These are phyloP conservation scores for Carterocephalus palaemon DNA, from an alignment of 2,888 invertebrate genomes.

Conservation along the genomic window DNA sequence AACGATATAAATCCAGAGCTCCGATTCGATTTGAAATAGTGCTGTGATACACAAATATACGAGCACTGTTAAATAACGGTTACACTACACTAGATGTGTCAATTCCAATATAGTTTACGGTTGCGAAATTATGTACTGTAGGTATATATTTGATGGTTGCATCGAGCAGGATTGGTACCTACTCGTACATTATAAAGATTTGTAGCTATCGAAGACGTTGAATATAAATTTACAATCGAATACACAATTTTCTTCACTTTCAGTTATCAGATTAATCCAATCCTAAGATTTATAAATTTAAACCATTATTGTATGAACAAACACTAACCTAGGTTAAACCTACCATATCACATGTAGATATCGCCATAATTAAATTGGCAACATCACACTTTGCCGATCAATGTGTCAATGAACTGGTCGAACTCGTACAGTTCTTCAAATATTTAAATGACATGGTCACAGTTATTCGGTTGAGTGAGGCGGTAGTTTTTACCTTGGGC, in stretches of 20 bases:
- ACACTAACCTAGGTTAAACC: too few relatives aligned
- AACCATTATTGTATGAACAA: too few relatives aligned
- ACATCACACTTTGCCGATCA: too few relatives aligned
- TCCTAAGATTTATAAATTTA: too few relatives aligned
- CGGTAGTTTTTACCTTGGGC: too few relatives aligned
- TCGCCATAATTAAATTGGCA: too few relatives aligned
- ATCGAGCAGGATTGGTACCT: not conserved
- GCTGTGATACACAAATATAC: slow-evolving; percentile 50
- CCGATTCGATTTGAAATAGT: slow-evolving; percentile 50
- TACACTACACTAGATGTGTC: slow-evolving; percentile 45
- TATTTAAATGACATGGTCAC: too few relatives aligned
- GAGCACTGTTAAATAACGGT: slow-evolving; percentile 53
- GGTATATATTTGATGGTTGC: slow-evolving; percentile 14
- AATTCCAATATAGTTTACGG: slow-evolving; percentile 34
- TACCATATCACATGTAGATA: too few relatives aligned
- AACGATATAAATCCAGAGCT: slow-evolving; percentile 45
- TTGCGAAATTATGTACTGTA: slow-evolving; percentile 24
- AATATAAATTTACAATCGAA: not conserved
- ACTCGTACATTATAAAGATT: slow-evolving; percentile 21
- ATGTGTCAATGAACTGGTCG: too few relatives aligned
- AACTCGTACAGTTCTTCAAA: too few relatives aligned
- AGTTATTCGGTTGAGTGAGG: too few relatives aligned
- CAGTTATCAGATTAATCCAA: too few relatives aligned
- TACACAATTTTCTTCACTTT: slow-evolving; percentile 4
- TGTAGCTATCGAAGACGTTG: slow-evolving; percentile 40